Evolutionary conservation across 2,797 vertebrate genomes (phyloP), one percentile per base, ranked within the genome.

Genomic region (Micropoecilia bifurca): DNA sequence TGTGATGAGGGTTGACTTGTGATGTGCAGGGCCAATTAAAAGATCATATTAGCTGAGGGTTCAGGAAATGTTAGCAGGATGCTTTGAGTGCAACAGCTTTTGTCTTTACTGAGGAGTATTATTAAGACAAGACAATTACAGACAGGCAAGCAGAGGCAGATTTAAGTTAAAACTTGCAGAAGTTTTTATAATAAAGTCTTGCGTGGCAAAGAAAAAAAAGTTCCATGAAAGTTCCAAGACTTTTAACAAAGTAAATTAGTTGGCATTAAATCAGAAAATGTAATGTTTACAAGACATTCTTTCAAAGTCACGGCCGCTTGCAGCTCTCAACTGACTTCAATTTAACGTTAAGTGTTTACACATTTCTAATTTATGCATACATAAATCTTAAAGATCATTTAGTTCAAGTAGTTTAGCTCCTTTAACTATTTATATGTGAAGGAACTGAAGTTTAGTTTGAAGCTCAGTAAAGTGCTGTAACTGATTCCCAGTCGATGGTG

Each of bases 1-100:
- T 77, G 55, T 39, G 59, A 74, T 45, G 66, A 76, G 73, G 61
- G 47, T 3, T 48, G 76, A 63, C 12, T 18, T 18, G 36, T 30
- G 71, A 74, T 83, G 72, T 25, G 28, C 39, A 76, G 61, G 71
- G 68, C 48, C 22, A 3, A 22, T 71, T 80, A 80, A 63, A 78
- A 53, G 79, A 80, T 43, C 66, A 45, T 16, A n/a, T 43, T 45
- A 69, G 39, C n/a, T n/a, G 14, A 69, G 13, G 41, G 22, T 45
- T 69, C 66, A 45, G 66, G 66, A 69, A 69, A 43, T 43, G 39
- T 69, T 45, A 43, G 25, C 39, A n/a, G 66, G 66, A 43, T 43
- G 14, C 39, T n/a, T 28, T 25, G 3, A n/a, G 22, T 12, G 2
- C 13, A 25, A 68, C 63, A 41, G 63, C 36, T 25, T 68, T 68